Base-by-base conservation (phyloP, 2,797 vertebrate species). In the Enoplosus armatus region DNA sequence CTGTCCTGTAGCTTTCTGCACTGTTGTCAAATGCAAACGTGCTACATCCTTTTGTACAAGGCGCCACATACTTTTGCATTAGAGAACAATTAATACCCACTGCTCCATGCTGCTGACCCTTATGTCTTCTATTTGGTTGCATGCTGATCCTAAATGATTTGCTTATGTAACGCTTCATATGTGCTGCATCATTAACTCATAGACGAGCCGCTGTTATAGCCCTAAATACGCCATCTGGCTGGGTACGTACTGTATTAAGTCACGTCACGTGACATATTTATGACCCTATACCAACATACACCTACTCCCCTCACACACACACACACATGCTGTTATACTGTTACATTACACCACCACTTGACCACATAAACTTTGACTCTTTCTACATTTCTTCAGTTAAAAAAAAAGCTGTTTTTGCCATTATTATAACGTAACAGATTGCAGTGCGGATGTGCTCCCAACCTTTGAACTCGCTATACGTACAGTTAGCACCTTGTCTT, bases 171-270 rank as follows among this genome's bases (percentile, higher is more conserved):
- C 3, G 0, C 37, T 48, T 84, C 69, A 48, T 53, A 62, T 22
- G 26, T 39, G 8, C 48, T 22, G 75, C 69, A 72, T 82, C 80
- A 76, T 86, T 86, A 85, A 71, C 80, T 84, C 83, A 27, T 53
- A 69, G 70, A 69, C 10, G 2, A 64, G 50, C 80, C 41, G 58
- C 72, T 71, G 74, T 68, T 75, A 22, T 39, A 74, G 41, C 75
- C 66, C 43, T 75, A 62, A 81, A 87, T 82, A 77, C 31, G n/a
- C 83, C 87, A 84, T 90, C 87, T 85, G 87, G 77, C 63, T 65
- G 37, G 27, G 14, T 45, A 45, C n/a, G 20, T 75, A 18, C 31
- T 61, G 47, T 37, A 27, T 68, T 67, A 43, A 41, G 41, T 64
- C 67, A n/a, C 0, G 12, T 54, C 78, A 71, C 59, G 60, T 83